Base-by-base conservation (phyloP, 1,140 invertebrate genomes). In the Drosophila obscura region DNA sequence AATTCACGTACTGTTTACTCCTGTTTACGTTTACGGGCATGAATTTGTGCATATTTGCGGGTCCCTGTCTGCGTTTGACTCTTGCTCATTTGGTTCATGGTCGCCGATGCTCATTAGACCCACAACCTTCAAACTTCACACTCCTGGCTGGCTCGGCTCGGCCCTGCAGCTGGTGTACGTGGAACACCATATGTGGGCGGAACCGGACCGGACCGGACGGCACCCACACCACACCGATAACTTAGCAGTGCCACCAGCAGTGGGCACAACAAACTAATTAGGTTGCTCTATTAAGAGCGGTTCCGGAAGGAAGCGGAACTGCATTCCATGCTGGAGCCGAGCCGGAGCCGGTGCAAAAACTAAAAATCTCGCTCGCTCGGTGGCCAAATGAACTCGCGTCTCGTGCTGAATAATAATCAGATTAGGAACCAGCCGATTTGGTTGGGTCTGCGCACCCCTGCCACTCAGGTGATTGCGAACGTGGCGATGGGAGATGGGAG, bases 331-430 rank as follows among this genome's bases (percentile, higher is more conserved):
- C 35, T 24, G 19, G 19, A 19, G 19, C 19, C 19, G 19, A 19
- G 19, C 19, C 19, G 28, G 39, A 52, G 44, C 28, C 8, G 41
- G 4, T 39, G 28, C 43, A 16, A 31, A 19, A 15, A 28, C 41
- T 5, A 41, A 19, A 15, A 8, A 8, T 16, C 44, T 19, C 19
- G 49, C 71, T 64, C 35, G 35, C 35, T 39, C 35, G 9, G 35
- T 5, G 4, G 11, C 35, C 11, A 64, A 69, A 52, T 61, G 66
- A 59, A 58, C 44, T 57, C 28, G 62, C 28, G 73, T 59, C 64
- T 59, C 58, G 62, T 73, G 41, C 68, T 79, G 77, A 73, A 79
- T 77, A 79, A 67, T 79, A 79, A 79, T 67, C 73, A 79, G 77
- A 56, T 68, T 56, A 64, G 60, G 44, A 71, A 80, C 65, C 61